These are phyloP conservation scores for Muschampia plurimacula DNA, from an alignment of 2,888 invertebrate genomes.

Conservation along the genomic window DNA sequence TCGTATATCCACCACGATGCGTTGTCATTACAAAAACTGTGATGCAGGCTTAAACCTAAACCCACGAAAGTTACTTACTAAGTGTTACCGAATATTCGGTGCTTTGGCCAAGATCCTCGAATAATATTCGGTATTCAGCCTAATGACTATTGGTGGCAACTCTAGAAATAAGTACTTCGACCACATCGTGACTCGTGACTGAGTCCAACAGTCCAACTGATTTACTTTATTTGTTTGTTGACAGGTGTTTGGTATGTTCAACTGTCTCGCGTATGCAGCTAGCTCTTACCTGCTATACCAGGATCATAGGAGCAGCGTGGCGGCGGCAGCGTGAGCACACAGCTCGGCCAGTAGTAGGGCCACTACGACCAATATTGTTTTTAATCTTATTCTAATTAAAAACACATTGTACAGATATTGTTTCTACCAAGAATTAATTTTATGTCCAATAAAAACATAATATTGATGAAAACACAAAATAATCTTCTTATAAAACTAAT, in stretches of 20 bases:
- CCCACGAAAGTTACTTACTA: too few species aligned
- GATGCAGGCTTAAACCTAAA: too few species aligned
- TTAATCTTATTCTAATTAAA: conserved; percentile 44
- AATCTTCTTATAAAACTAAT: conserved; percentile 3
- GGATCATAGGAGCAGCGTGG: conserved; percentile 87
- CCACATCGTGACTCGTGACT: too few species aligned
- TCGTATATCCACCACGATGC: too few species aligned
- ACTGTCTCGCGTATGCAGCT: conserved; percentile 91
- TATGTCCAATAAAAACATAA: conserved; percentile 12
- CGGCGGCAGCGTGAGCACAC: conserved; percentile 50
- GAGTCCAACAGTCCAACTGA: neutral
- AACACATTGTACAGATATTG: conserved; percentile 35
- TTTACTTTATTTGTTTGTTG: conserved; percentile 55
- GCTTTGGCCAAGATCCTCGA: too few species aligned
- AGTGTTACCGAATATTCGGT: too few species aligned
- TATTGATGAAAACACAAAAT: conserved; percentile 14
- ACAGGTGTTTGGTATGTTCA: conserved; percentile 93
- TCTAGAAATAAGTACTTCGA: too few species aligned
- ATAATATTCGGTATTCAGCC: too few species aligned
- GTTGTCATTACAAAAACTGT: too few species aligned
- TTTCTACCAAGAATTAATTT: conserved; percentile 38
- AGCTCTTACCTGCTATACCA: conserved; percentile 91
- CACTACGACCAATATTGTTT: conserved; percentile 46
- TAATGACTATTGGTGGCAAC: too few species aligned
- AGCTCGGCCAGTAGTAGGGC: conserved; percentile 31